Conservation (phyloP, 2,888 invertebrate genomes). For the Piscicola geometra region DNA sequence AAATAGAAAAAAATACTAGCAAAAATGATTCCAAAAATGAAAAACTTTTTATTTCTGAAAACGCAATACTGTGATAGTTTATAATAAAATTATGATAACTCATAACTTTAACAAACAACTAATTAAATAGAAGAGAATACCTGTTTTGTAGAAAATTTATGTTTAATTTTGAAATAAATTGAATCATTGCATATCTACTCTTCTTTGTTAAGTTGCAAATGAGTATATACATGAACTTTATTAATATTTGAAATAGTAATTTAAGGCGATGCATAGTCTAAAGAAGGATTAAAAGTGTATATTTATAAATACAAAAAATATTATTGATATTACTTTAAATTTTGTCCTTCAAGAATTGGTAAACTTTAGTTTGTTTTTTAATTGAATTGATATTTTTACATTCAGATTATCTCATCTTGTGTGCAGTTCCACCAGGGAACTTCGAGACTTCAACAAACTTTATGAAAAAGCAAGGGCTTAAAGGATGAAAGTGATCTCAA, state of each 20-base stretch:
- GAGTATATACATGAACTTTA: not conserved
- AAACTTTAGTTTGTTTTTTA: too few species aligned
- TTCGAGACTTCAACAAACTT: too few species aligned
- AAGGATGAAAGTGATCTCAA: too few species aligned
- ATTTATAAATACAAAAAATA: not conserved
- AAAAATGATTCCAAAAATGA: not conserved
- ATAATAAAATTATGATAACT: not conserved
- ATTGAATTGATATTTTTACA: too few species aligned
- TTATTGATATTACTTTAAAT: too few species aligned
- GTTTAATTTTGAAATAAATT: not conserved
- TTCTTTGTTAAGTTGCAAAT: not conserved
- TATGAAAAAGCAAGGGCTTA: too few species aligned
- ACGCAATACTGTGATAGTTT: not conserved
- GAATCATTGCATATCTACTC: not conserved
- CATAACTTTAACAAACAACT: too few species aligned
- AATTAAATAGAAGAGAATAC: not conserved
- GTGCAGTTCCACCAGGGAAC: too few species aligned
- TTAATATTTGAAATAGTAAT: not conserved
- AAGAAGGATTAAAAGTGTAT: not conserved
- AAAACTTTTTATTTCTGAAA: not conserved
- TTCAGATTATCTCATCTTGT: too few species aligned
- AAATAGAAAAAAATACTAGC: not conserved
- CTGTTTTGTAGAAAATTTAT: not conserved
- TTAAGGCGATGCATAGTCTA: constrained; percentile 1
- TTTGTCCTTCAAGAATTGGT: too few species aligned